Evolutionary conservation across 2,113 vertebrate genomes (phyloP).

Genomic region (Neofelis nebulosa): DNA sequence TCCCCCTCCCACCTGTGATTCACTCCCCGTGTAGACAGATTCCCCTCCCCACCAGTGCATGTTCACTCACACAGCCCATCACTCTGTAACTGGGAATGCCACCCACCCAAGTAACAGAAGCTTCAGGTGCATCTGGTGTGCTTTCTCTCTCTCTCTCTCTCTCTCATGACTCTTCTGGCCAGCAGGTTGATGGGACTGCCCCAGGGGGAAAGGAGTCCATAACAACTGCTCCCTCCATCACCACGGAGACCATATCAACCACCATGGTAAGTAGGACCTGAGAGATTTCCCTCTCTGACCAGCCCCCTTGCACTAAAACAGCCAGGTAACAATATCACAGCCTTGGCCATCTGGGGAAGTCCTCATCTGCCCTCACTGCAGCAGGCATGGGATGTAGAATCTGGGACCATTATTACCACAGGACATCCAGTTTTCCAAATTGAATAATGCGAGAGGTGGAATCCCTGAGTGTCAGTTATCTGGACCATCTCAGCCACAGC

Average conservation of each 20-base stretch:
- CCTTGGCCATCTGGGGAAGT: not conserved
- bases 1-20: not conserved
- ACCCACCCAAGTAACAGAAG: not conserved
- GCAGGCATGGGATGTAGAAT: not conserved
- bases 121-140: not conserved
- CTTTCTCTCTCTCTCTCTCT: too few relatives aligned
- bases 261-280: constrained; percentile 82
- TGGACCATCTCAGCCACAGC: not conserved
- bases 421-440: not conserved
- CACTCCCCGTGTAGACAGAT: not conserved
- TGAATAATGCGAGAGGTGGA: not conserved
- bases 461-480: not conserved
- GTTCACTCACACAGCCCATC: not conserved
- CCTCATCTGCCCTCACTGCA: not conserved
- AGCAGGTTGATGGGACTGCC: constrained; percentile 81
- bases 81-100: too few relatives aligned
- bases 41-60: fast-evolving
- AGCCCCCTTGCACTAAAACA: not conserved
- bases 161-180: constrained; percentile 46
- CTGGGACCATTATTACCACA: not conserved
- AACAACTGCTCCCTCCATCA: constrained; percentile 69
- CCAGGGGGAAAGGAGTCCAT: constrained; percentile 72
- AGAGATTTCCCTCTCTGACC: not conserved
- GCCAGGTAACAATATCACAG: not conserved
- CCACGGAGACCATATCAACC: constrained; percentile 77